Evolutionary conservation across 2,888 invertebrate genomes (phyloP).

Genomic region (Autographa gamma): DNA sequence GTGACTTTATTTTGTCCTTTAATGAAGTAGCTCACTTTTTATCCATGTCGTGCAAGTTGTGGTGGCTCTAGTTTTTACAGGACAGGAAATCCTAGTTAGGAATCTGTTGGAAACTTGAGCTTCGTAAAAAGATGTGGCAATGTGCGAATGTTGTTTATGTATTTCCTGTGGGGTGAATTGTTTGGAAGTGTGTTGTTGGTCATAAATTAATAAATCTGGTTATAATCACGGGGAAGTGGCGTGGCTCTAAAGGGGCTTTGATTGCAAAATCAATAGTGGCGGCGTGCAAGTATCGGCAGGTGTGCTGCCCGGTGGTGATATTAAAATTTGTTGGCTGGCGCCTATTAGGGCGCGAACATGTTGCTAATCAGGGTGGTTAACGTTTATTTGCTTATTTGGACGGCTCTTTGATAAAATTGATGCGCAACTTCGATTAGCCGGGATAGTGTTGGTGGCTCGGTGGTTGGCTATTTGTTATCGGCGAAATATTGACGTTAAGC

Average conservation of each 20-base stretch:
- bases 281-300: constrained; percentile 79
- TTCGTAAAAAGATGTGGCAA: constrained; percentile 54
- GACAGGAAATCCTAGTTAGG: constrained; percentile 63
- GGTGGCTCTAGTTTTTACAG: constrained; percentile 57
- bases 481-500: constrained; percentile 1
- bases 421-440: constrained; percentile 43
- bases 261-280: constrained; percentile 85
- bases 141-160: constrained; percentile 40
- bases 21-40: constrained; percentile 62
- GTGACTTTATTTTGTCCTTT: constrained; percentile 54
- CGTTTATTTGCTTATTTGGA: constrained; percentile 72
- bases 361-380: constrained; percentile 64
- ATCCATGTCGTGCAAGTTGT: constrained; percentile 47
- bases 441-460: constrained; percentile 26
- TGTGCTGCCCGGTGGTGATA: constrained; percentile 73
- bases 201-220: constrained; percentile 75
- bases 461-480: constrained; percentile 19
- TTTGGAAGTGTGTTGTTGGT: constrained; percentile 33
- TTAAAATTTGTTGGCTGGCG: constrained; percentile 75
- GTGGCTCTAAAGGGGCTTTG: constrained; percentile 79
- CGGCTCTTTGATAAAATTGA: constrained; percentile 67
- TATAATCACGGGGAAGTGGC: constrained; percentile 69
- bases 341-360: constrained; percentile 72
- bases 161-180: constrained; percentile 40
- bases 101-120: constrained; percentile 56